Percentiles rank a stretch among this genome's conserved stretches.
Conservation (phyloP, 2,888 invertebrate genomes). For the Mythimna impura region DNA sequence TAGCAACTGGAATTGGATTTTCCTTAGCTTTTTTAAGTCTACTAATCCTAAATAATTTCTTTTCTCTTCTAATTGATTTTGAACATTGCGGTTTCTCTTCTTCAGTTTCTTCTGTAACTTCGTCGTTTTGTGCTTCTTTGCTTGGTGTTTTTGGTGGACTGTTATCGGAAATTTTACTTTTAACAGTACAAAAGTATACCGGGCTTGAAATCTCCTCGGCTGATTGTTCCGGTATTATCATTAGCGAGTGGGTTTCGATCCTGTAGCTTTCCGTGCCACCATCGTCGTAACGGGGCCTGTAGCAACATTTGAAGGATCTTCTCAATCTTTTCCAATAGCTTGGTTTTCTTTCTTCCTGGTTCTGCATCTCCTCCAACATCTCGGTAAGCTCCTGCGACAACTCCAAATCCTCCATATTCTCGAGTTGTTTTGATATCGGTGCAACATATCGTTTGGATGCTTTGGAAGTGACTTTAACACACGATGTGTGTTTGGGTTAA, state of each 20-base stretch:
- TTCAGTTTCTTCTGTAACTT: neutral
- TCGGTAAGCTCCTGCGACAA: neutral
- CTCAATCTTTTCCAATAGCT: neutral
- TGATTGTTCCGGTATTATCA: constrained; percentile 1
- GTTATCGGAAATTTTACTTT: neutral
- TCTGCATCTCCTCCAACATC: neutral
- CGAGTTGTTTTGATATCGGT: constrained; percentile 1
- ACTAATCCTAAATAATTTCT: neutral
- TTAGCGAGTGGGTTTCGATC: neutral
- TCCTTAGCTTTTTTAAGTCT: neutral
- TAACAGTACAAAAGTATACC: constrained; percentile 25
- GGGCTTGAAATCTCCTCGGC: neutral
- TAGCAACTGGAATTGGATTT: neutral
- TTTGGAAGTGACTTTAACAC: neutral
- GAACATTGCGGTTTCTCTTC: constrained; percentile 26
- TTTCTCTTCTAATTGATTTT: constrained; percentile 15
- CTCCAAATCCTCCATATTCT: neutral
- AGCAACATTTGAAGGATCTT: neutral
- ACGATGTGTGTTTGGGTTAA: neutral
- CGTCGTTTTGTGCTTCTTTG: neutral
- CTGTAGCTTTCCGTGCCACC: neutral
- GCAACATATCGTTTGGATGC: constrained; percentile 24
- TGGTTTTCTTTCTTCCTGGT: neutral
- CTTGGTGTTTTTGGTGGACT: neutral
- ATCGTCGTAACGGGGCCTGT: neutral